phyloP scores from a whole-genome alignment of 1,140 invertebrate species.

The Zeugodacus cucurbitae region DNA sequence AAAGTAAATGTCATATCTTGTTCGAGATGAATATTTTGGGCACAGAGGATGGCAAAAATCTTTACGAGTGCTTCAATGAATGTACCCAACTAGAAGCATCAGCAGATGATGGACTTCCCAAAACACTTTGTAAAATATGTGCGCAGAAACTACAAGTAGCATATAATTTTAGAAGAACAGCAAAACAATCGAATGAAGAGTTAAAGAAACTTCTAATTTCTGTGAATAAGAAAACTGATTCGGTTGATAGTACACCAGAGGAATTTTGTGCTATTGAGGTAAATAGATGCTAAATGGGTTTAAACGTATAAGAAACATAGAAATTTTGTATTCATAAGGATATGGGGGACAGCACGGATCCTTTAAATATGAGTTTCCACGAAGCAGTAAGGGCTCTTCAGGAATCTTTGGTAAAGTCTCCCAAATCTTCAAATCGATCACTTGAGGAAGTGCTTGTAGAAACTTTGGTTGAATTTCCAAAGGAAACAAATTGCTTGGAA shows the following conservation, averaged over 20 bases:
- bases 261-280: neutral
- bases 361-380: neutral
- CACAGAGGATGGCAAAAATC: neutral
- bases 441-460: neutral
- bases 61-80: constrained; percentile 1
- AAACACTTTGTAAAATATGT: neutral
- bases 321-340: neutral
- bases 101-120: neutral
- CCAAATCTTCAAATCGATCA: neutral
- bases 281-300: neutral
- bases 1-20: neutral
- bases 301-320: neutral
- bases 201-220: neutral
- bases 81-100: neutral
- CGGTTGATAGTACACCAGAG: neutral
- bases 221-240: neutral
- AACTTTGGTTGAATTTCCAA: neutral
- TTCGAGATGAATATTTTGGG: neutral
- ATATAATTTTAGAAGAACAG: neutral
- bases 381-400: neutral
- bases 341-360: neutral
- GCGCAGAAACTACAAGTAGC: neutral
- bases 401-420: neutral
- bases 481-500: neutral
- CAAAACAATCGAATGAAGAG: neutral